These are phyloP conservation scores for Hermaeophaga mercurialis DNA, from an alignment of 2,888 invertebrate genomes.

Conservation along the genomic window DNA sequence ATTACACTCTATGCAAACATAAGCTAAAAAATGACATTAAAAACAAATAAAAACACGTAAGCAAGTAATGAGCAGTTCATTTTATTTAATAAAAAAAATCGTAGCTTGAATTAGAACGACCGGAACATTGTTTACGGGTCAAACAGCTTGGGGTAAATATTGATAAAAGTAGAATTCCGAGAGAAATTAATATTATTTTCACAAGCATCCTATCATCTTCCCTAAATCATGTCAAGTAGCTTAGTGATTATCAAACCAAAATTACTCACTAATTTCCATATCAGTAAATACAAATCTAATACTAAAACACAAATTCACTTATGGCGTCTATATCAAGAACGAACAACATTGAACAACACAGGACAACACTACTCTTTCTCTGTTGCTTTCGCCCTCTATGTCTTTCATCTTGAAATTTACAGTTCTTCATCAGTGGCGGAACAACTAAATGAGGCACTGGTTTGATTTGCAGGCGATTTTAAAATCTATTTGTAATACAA, in stretches of 20 bases:
- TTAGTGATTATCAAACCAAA: too few species aligned
- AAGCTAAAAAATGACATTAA: conserved; percentile 9
- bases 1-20: conserved; percentile 10
- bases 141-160: conserved; percentile 50
- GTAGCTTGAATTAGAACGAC: conserved; percentile 4
- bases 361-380: conserved; percentile 11
- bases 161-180: conserved; percentile 29
- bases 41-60: conserved; percentile 17
- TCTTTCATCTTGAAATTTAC: conserved; percentile 3
- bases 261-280: conserved; percentile 46
- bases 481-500: too few species aligned
- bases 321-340: conserved; percentile 46
- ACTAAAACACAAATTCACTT: conserved; percentile 47
- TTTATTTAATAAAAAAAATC: conserved; percentile 7
- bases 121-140: conserved; percentile 38
- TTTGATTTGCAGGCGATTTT: too few species aligned
- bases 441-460: too few species aligned
- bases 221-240: too few species aligned
- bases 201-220: neutral
- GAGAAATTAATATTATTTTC: conserved; percentile 18
- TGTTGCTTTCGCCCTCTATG: conserved; percentile 12
- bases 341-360: conserved; percentile 12
- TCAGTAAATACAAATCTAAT: conserved; percentile 41
- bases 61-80: neutral
- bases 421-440: conserved; percentile 3